Conservation (phyloP, 1,140 invertebrate species). For the Camponotus vicinus region DNA sequence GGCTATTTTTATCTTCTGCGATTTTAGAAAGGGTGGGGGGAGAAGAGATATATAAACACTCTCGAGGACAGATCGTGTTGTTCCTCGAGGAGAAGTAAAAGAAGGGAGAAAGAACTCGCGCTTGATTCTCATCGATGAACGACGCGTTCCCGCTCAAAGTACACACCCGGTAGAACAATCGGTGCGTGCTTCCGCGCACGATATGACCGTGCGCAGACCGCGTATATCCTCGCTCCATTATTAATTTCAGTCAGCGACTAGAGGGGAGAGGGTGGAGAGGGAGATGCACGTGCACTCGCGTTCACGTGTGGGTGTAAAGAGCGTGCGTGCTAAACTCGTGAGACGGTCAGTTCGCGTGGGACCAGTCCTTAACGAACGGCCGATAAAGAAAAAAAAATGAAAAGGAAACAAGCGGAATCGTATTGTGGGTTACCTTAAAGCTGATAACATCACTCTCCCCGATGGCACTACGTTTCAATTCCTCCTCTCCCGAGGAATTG, state of each 20-base stretch:
- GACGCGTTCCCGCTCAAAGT: constrained; percentile 32
- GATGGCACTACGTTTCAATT: not conserved
- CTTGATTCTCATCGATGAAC: constrained; percentile 40
- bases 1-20: not conserved
- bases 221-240: constrained; percentile 80
- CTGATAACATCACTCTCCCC: not conserved
- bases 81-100: no score
- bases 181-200: constrained; percentile 70
- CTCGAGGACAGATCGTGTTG: not conserved
- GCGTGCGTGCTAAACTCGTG: constrained; percentile 26
- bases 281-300: constrained; percentile 59
- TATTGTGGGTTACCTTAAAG: not conserved
- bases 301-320: constrained; percentile 63
- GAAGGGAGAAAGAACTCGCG: not conserved
- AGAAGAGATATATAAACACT: no score
- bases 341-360: not conserved
- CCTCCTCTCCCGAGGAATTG: not conserved
- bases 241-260: constrained; percentile 73
- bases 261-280: not conserved
- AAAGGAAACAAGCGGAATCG: not conserved
- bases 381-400: not conserved
- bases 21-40: no score
- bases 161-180: constrained; percentile 70
- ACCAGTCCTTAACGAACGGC: not conserved
- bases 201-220: constrained; percentile 76